These are phyloP conservation scores for Stenopsyche tienmushanensis DNA, from an alignment of 1,140 invertebrate genomes.

Conservation along the genomic window DNA sequence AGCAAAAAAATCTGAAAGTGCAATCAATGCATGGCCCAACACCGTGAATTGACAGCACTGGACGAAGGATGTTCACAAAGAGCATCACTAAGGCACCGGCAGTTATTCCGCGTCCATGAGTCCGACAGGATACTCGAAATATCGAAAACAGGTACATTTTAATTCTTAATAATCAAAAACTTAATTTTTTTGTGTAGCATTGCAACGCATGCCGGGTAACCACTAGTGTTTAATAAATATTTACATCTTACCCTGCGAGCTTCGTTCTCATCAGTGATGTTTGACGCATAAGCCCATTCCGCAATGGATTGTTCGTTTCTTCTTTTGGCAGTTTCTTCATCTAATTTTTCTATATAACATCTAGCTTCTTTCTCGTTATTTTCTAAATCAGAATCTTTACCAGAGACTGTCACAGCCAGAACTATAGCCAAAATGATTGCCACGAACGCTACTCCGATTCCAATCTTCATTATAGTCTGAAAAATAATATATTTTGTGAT, in stretches of 20 bases:
- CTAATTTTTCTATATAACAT: constrained; percentile 61
- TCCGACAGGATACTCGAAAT: too few relatives aligned
- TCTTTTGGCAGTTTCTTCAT: constrained; percentile 58
- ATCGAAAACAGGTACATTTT: too few relatives aligned
- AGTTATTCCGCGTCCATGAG: too few relatives aligned
- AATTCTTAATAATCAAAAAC: too few relatives aligned
- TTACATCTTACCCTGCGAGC: constrained; percentile 54
- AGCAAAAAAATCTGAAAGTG: too few relatives aligned
- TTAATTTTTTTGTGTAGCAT: too few relatives aligned
- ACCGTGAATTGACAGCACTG: neutral
- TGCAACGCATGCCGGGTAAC: too few relatives aligned
- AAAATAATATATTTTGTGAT: too few relatives aligned
- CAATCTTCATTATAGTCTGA: constrained; percentile 33
- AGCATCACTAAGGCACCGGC: too few relatives aligned
- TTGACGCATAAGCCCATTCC: constrained; percentile 71
- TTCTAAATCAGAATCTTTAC: constrained; percentile 55
- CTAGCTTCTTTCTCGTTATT: constrained; percentile 61
- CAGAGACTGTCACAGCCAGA: constrained; percentile 50
- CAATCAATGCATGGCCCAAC: neutral
- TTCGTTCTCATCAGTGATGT: constrained; percentile 72
- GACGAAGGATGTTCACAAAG: too few relatives aligned
- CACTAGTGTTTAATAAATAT: neutral
- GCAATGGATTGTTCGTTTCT: constrained; percentile 58
- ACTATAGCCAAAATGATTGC: constrained; percentile 47
- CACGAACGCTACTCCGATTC: constrained; percentile 47